Conservation (phyloP, 2,888 invertebrate species). For the Cenopis cana region DNA sequence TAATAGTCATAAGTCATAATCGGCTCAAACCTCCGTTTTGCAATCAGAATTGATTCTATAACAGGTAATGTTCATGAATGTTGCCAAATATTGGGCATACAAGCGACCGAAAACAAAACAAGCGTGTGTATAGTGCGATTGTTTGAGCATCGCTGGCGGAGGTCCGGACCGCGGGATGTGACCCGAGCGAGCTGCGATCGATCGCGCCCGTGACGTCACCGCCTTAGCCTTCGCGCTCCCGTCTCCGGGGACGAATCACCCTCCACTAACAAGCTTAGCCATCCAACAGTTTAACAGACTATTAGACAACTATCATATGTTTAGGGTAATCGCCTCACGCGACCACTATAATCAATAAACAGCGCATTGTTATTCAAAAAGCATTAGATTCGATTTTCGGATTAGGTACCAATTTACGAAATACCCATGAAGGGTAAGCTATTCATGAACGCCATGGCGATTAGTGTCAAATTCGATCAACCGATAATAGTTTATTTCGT, state of each 20-base stretch:
- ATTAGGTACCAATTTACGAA: conserved; percentile 1
- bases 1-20: not conserved
- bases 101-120: conserved; percentile 33
- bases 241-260: conserved; percentile 55
- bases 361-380: not conserved
- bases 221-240: conserved; percentile 69
- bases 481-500: too few species aligned
- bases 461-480: too few species aligned
- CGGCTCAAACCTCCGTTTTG: not conserved
- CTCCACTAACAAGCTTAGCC: conserved; percentile 44
- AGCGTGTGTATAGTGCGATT: conserved; percentile 23
- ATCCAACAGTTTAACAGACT: conserved; percentile 33
- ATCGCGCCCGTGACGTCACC: conserved; percentile 79
- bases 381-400: not conserved
- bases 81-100: conserved; percentile 11
- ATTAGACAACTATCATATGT: conserved; percentile 33
- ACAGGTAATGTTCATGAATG: conserved; percentile 4
- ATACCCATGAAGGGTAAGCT: not conserved
- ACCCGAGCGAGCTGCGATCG: conserved; percentile 59
- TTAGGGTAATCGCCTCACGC: conserved; percentile 18
- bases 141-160: conserved; percentile 53
- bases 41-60: not conserved
- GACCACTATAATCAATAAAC: conserved; percentile 11
- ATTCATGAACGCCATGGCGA: too few species aligned
- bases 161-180: conserved; percentile 48